These are phyloP conservation scores for Limanda limanda DNA, from an alignment of 2,113 vertebrate genomes.

Conservation along the genomic window DNA sequence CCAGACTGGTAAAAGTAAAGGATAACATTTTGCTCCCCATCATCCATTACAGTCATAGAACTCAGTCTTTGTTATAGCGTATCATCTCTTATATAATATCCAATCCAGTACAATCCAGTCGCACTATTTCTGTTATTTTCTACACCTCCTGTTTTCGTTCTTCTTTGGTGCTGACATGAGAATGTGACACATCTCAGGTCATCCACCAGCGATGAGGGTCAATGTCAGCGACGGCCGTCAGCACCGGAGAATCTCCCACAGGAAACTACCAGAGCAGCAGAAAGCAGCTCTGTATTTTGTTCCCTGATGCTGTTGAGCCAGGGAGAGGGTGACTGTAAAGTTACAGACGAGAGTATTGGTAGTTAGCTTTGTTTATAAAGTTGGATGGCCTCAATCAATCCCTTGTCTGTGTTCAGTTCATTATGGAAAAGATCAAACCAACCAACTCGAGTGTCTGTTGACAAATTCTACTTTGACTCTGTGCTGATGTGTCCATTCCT, in stretches of 20 bases:
- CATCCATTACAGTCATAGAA: not conserved
- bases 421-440: not conserved
- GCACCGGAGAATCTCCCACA: conserved; percentile 35
- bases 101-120: not conserved
- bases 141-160: conserved; percentile 34
- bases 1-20: not conserved
- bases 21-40: not conserved
- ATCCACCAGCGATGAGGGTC: conserved; percentile 44
- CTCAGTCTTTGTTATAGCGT: not conserved
- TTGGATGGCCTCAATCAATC: not conserved
- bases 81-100: not conserved
- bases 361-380: conserved; percentile 9
- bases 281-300: conserved; percentile 24
- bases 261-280: conserved; percentile 48
- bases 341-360: conserved; percentile 10
- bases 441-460: not conserved
- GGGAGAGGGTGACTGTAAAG: conserved; percentile 1
- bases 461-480: not conserved
- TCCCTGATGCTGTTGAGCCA: not conserved
- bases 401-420: not conserved
- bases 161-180: conserved; percentile 34
- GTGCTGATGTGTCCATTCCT: not conserved
- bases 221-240: conserved; percentile 21
- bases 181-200: conserved; percentile 40
- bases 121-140: not conserved